phyloP scores from a whole-genome alignment of 1,140 invertebrate species.

The Listronotus oregonensis region DNA sequence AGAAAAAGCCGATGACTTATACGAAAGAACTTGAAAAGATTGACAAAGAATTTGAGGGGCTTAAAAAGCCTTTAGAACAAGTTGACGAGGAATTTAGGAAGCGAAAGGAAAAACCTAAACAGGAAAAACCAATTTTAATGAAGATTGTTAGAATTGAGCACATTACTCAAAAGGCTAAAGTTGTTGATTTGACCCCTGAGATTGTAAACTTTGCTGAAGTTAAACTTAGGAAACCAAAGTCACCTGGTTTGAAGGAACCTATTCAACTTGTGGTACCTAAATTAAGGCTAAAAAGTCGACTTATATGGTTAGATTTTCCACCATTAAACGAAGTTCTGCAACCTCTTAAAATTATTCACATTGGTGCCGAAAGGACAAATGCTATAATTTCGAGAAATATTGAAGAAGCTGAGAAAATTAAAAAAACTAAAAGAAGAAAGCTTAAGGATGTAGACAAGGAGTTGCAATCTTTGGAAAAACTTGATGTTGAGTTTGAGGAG shows the following conservation, averaged over 20 bases:
- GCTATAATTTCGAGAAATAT: slow-evolving; percentile 72
- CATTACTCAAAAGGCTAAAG: slow-evolving; percentile 41
- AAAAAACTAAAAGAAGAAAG: slow-evolving; percentile 59
- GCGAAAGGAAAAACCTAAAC: slow-evolving; percentile 34
- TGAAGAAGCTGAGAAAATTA: slow-evolving; percentile 68
- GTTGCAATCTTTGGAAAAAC: slow-evolving; percentile 65
- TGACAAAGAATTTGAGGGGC: slow-evolving; percentile 44
- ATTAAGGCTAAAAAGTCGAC: slow-evolving; percentile 68
- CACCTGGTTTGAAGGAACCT: slow-evolving; percentile 39
- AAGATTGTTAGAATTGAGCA: slow-evolving; percentile 40
- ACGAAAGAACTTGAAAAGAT: slow-evolving; percentile 66
- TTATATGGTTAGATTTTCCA: slow-evolving; percentile 67
- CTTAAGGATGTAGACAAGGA: slow-evolving; percentile 64
- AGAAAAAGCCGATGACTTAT: slow-evolving; percentile 68
- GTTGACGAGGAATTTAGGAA: slow-evolving; percentile 44
- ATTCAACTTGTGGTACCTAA: slow-evolving; percentile 66
- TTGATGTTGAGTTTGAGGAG: slow-evolving; percentile 61
- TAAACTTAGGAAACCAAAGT: slow-evolving; percentile 45
- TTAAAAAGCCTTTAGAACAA: slow-evolving; percentile 40
- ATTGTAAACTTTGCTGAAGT: slow-evolving; percentile 45
- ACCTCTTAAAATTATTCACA: slow-evolving; percentile 58
- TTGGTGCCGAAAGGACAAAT: slow-evolving; percentile 62
- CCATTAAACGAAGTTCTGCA: slow-evolving; percentile 56
- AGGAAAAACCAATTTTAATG: slow-evolving; percentile 41
- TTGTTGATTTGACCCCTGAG: slow-evolving; percentile 40